Evolutionary conservation across 2,113 vertebrate species (phyloP).

Genomic region (Clarias magur): DNA sequence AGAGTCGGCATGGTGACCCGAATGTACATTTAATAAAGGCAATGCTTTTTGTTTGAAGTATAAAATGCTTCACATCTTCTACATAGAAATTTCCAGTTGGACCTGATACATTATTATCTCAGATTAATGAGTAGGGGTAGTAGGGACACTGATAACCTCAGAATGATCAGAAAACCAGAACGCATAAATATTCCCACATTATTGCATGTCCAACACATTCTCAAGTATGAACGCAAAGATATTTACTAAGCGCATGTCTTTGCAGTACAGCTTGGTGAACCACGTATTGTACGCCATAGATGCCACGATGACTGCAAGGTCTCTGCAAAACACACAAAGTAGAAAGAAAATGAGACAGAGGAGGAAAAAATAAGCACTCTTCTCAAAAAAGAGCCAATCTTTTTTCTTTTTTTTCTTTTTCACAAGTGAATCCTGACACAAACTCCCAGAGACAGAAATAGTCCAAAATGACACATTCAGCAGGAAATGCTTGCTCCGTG

Average conservation of each 20-base stretch:
- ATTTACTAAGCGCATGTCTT: constrained; percentile 86
- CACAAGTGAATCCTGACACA: constrained; percentile 1
- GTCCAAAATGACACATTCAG: constrained; percentile 62
- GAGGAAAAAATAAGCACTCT: background rate
- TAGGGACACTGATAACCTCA: background rate
- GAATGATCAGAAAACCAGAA: background rate
- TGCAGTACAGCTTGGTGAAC: constrained; percentile 90
- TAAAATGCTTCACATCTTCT: background rate
- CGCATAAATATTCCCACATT: background rate
- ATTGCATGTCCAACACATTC: background rate
- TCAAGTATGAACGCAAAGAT: background rate
- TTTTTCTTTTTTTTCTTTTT: background rate
- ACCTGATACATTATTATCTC: background rate
- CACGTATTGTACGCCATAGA: constrained; percentile 90
- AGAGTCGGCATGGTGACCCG: background rate
- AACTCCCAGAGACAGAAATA: constrained; percentile 32
- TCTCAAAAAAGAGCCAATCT: background rate
- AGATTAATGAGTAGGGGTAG: background rate
- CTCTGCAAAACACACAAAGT: constrained; percentile 70
- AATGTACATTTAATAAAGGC: background rate
- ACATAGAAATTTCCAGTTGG: background rate
- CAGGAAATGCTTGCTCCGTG: constrained; percentile 47
- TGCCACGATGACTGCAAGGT: constrained; percentile 89
- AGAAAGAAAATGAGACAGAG: constrained; percentile 14
- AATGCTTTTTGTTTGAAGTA: too few species aligned